Evolutionary conservation across 2,888 invertebrate species (phyloP).

Genomic region (Caenorhabditis sulstoni): DNA sequence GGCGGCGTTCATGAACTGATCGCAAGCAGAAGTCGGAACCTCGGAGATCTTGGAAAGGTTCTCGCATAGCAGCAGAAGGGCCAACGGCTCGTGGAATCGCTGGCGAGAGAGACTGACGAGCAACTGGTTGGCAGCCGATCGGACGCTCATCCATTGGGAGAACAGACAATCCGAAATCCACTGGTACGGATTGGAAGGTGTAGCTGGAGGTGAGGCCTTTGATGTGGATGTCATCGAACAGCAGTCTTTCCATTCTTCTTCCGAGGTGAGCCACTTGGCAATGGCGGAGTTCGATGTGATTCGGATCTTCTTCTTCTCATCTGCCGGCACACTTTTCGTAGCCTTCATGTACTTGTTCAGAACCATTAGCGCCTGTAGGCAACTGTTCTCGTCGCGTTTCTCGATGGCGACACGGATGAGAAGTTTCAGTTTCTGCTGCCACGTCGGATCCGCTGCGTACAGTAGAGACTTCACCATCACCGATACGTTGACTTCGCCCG

Average conservation of each 20-base stretch:
- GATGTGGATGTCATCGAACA: conserved; percentile 30
- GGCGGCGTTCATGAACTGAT: conserved; percentile 62
- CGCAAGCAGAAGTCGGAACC: conserved; percentile 40
- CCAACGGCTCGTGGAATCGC: conserved; percentile 53
- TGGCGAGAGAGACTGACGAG: conserved; percentile 48
- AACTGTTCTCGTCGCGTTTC: conserved; percentile 45
- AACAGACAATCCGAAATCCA: conserved; percentile 66
- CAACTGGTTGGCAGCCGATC: conserved; percentile 56
- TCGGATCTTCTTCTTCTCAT: conserved; percentile 17
- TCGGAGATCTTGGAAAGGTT: conserved; percentile 30
- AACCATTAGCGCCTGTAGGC: conserved; percentile 49
- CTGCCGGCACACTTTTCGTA: conserved; percentile 21
- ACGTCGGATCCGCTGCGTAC: conserved; percentile 55
- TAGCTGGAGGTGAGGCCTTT: background rate
- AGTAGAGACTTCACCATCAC: conserved; percentile 58
- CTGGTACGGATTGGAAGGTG: conserved; percentile 28
- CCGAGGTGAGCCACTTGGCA: conserved; percentile 39
- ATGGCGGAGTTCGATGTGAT: conserved; percentile 10
- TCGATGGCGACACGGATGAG: conserved; percentile 51
- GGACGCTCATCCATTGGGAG: conserved; percentile 61
- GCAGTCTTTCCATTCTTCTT: conserved; percentile 52
- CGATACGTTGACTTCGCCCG: conserved; percentile 31
- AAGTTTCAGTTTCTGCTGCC: conserved; percentile 64
- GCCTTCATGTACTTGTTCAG: conserved; percentile 53
- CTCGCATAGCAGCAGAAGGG: conserved; percentile 54